A percentile compares a stretch with the other conserved stretches of the same genome.
Conservation (phyloP, 2,888 invertebrate species). For the Mythimna ferrago region DNA sequence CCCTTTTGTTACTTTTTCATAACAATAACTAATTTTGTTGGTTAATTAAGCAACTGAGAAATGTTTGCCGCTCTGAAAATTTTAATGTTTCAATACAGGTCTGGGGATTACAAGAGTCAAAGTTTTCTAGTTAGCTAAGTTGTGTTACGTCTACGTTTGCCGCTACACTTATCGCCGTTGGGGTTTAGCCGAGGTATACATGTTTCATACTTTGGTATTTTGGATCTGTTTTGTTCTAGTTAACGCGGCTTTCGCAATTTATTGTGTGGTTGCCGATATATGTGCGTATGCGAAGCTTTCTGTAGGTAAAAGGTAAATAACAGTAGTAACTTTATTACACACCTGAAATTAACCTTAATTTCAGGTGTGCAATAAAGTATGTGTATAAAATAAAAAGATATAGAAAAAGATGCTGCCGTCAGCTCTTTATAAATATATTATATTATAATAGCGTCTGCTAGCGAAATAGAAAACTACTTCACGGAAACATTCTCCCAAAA, state of each 20-base stretch:
- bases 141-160: slow-evolving; percentile 52
- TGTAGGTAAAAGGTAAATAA: background rate
- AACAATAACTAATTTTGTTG: slow-evolving; percentile 84
- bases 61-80: slow-evolving; percentile 71
- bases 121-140: slow-evolving; percentile 61
- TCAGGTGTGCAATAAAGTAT: too few species aligned
- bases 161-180: slow-evolving; percentile 54
- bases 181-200: slow-evolving; percentile 41
- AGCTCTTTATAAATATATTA: too few species aligned
- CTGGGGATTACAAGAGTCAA: slow-evolving; percentile 67
- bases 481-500: too few species aligned
- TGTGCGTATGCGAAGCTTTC: background rate
- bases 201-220: slow-evolving; percentile 51
- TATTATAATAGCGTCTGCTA: too few species aligned
- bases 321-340: background rate
- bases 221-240: slow-evolving; percentile 42
- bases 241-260: slow-evolving; percentile 25
- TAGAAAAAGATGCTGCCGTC: too few species aligned
- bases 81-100: slow-evolving; percentile 73
- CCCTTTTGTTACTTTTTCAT: slow-evolving; percentile 80
- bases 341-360: too few species aligned
- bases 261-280: slow-evolving; percentile 36
- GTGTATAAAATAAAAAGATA: too few species aligned
- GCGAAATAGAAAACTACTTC: too few species aligned
- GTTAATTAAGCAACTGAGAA: slow-evolving; percentile 81